Base-by-base conservation (phyloP, 1,140 invertebrate genomes). In the Drosophila nasuta region DNA sequence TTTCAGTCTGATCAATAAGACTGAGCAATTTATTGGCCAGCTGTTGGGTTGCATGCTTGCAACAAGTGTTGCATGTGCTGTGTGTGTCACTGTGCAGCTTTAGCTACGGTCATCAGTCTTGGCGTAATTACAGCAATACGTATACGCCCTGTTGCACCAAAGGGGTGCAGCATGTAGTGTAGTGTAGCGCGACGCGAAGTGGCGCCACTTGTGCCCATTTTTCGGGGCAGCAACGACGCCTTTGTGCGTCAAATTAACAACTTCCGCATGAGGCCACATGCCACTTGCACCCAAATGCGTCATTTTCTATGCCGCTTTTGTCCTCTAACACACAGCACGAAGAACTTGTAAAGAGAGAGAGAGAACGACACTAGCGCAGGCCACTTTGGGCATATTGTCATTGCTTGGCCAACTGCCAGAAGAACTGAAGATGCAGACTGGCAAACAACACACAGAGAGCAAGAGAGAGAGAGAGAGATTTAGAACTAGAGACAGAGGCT, bases 171-270 rank as follows among this genome's bases (percentile, higher is more conserved):
- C 41, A 49, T 54, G 30, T 15, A 54, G 28, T n/a, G 25, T 15
- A 45, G 11, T n/a, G 45, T 49, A n/a, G n/a, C 54, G 54, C 33
- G 13, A 15, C 17, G 25, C n/a, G 57, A 1, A 33, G 28, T 48
- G 64, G 59, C 62, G 81, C 58, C 83, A 82, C 79, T 87, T 88
- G 82, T 88, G 76, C 82, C 57, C 75, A 28, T 85, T 88, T 72
- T 73, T 25, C 20, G 49, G 62, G 35, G n/a, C 38, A 33, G 60
- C 46, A 52, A 28, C 49, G 76, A 72, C 77, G 83, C 69, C 81
- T 83, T 88, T 88, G 81, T 83, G 85, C 81, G 83, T 88, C 83
- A 88, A 88, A 88, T 88, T 88, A 88, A 88, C 85, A 88, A 88
- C 83, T 88, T 88, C 83, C 83, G 83, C 83, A 88, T 88, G 80